Base-by-base conservation (phyloP, 1,140 invertebrate genomes). In the Calliopsis andreniformis region DNA sequence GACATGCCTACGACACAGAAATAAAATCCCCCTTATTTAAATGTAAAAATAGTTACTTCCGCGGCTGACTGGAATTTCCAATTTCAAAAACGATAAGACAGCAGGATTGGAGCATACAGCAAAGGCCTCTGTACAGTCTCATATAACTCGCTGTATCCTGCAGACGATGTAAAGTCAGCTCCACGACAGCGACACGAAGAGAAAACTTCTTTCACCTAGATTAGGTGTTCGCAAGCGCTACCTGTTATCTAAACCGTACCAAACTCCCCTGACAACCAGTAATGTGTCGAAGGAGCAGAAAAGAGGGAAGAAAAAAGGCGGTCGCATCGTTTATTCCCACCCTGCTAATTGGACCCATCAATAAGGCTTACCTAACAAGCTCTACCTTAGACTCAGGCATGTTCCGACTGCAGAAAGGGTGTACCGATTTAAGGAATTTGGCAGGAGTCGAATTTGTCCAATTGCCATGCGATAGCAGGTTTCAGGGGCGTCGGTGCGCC, bases 291-390 rank as follows among this genome's bases (percentile, higher is more conserved):
- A 8, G 12, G 8, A 16, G 8, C n/a, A 14, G 28, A 39, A 20
- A n/a, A 5, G n/a, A 35, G 6, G 16, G 30, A 1, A 10, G 18
- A 42, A 14, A 12, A 62, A 49, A 20, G 51, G 12, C 25, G 16
- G 30, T 51, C 35, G 53, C 12, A 32, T 30, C 32, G 28, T 56
- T 42, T 30, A 4, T 55, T 28, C 16, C 23, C 16, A 20, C 35
- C 51, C 28, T 20, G 12, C 28, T 20, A 64, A 45, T 64, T 68
- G 45, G 53, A 56, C 23, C 56, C 51, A 68, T 68, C 64, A 14
- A 45, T 55, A 68, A 55, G 35, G 32, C 64, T 66, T 66, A 66
- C 35, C 66, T 43, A 30, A 20, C 32, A 56, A 55, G 51, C 53
- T 51, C 49, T 42, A 18, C 2, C 66, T 55, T 32, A 23, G 43